Evolutionary conservation across 2,888 invertebrate species (phyloP).

Genomic region (Lasioglossum malachurum): DNA sequence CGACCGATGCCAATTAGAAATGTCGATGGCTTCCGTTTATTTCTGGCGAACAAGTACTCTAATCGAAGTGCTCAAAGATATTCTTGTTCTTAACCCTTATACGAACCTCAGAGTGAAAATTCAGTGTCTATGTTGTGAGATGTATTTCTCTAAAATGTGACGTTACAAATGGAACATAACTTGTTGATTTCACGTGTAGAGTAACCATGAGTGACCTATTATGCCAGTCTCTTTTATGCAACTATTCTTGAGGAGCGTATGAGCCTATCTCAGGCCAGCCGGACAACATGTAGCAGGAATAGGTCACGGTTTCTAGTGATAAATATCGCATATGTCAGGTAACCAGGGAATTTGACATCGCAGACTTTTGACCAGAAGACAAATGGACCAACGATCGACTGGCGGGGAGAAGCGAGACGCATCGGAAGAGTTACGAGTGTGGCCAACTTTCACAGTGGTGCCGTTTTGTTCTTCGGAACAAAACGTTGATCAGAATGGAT

Average conservation of each 20-base stretch:
- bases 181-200: too few species aligned
- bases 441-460: constrained; percentile 52
- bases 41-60: background rate
- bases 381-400: background rate
- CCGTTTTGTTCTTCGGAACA: constrained; percentile 20
- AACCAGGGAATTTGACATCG: background rate
- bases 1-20: background rate
- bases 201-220: too few species aligned
- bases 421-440: background rate
- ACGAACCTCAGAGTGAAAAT: too few species aligned
- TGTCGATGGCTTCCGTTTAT: background rate
- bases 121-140: too few species aligned
- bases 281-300: accelerated
- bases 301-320: background rate
- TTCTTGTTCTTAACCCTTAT: background rate
- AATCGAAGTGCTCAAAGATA: background rate
- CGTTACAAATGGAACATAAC: too few species aligned
- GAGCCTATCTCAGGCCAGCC: background rate
- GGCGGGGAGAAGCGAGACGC: background rate
- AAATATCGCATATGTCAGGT: background rate
- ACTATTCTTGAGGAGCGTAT: too few species aligned
- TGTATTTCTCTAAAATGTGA: too few species aligned
- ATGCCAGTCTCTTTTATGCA: too few species aligned
- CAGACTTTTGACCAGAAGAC: background rate
- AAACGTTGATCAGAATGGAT: constrained; percentile 21